phyloP scores from a whole-genome alignment of 92 coral and sea anemone species.

The Parazoanthus atlanticus region DNA sequence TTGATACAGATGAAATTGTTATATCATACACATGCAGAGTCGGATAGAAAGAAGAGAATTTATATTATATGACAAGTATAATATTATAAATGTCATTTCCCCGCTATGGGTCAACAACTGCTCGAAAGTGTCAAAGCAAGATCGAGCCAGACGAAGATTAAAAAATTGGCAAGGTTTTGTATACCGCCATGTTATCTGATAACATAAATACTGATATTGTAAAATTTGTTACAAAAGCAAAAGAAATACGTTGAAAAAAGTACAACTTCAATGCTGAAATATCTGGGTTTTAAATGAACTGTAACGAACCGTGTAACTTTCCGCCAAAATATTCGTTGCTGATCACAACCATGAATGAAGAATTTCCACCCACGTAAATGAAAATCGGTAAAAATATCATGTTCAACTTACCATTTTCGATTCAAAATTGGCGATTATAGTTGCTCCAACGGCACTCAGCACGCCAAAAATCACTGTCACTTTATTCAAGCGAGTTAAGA shows the following conservation, averaged over 20 bases:
- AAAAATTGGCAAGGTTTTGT: not conserved
- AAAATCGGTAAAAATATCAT: not conserved
- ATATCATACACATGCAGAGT: too few species aligned
- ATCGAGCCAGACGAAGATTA: not conserved
- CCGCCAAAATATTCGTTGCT: not conserved
- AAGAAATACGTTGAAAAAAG: not conserved
- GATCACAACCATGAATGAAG: not conserved
- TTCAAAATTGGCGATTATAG: slow-evolving; percentile 91
- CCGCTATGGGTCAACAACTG: not conserved
- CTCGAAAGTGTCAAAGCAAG: not conserved
- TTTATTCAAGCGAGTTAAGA: slow-evolving; percentile 78
- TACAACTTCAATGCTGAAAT: not conserved
- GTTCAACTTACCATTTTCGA: slow-evolving; percentile 74
- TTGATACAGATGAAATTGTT: too few species aligned
- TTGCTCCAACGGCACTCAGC: slow-evolving; percentile 79
- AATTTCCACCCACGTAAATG: not conserved
- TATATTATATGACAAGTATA: not conserved
- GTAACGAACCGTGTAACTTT: not conserved
- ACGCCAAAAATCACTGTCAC: slow-evolving; percentile 81
- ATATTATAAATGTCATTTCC: not conserved
- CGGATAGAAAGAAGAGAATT: not conserved
- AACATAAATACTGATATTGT: too few species aligned
- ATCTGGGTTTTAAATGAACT: not conserved
- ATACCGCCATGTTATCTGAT: not conserved
- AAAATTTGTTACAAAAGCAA: not conserved